Evolutionary conservation across 2,888 invertebrate genomes (phyloP).

Genomic region (Chrysolina americana): DNA sequence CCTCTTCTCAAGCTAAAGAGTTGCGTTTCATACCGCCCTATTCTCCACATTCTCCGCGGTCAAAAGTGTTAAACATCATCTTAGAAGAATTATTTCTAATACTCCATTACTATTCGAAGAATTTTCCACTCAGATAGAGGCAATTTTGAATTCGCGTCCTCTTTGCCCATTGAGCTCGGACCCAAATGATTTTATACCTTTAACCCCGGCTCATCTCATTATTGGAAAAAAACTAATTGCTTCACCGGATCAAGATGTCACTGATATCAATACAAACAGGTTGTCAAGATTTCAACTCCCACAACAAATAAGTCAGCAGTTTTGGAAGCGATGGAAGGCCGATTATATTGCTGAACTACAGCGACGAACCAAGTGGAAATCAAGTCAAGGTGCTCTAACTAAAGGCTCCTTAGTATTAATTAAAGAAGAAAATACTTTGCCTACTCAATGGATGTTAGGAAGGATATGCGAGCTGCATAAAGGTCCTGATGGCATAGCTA

Average conservation of each 20-base stretch:
- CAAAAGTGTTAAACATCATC: too few relatives aligned
- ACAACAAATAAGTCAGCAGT: slow-evolving; percentile 26
- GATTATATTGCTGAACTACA: slow-evolving; percentile 29
- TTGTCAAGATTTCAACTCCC: slow-evolving; percentile 23
- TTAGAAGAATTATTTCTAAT: neutral
- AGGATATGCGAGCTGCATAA: slow-evolving; percentile 21
- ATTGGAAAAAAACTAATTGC: slow-evolving; percentile 34
- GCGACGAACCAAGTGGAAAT: slow-evolving; percentile 25
- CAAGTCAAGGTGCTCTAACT: neutral
- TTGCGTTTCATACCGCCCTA: slow-evolving; percentile 44
- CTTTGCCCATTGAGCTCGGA: slow-evolving; percentile 40
- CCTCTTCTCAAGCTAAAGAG: slow-evolving; percentile 16
- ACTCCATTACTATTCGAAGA: slow-evolving; percentile 53
- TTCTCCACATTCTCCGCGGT: slow-evolving; percentile 41
- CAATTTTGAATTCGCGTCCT: slow-evolving; percentile 56
- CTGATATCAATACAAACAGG: slow-evolving; percentile 27
- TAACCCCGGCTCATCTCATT: slow-evolving; percentile 47
- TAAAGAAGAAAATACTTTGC: neutral
- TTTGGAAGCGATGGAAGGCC: slow-evolving; percentile 29
- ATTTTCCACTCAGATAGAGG: slow-evolving; percentile 55
- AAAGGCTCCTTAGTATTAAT: slow-evolving; percentile 3
- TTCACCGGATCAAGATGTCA: slow-evolving; percentile 29
- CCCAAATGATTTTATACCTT: slow-evolving; percentile 37
- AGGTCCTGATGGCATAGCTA: slow-evolving; percentile 41
- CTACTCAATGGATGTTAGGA: neutral